Base-by-base conservation (phyloP, 2,888 invertebrate genomes). In the Catocala sponsa region DNA sequence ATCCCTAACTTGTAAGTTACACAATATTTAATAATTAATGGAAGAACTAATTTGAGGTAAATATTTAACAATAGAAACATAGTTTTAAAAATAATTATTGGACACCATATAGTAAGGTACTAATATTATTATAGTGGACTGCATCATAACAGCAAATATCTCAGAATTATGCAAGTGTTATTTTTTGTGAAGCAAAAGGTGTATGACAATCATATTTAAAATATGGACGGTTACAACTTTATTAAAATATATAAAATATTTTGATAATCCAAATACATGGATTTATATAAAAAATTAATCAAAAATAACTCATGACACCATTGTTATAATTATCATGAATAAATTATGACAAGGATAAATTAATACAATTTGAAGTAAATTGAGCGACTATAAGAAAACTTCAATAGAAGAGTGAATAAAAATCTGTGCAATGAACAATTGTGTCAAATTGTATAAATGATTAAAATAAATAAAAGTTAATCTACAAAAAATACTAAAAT, bases 1-100 rank as follows among this genome's bases (percentile, higher is more conserved):
- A 42, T 56, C 35, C 10, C 6, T 63, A 46, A 25, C 43, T 25
- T 44, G 50, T 52, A n/a, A 57, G 46, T 44, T 51, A 15, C 12
- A 25, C 25, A 25, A 25, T 25, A 1, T 25, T 25, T 25, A 25
- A 2, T 25, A 25, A 2, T 2, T 25, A 47, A 49, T 80, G 72
- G 70, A 72, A 77, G 74, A 70, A 50, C 55, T 51, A 41, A 9
- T 12, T 62, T 47, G 54, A 72, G 58, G 15, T 55, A 59, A 59
- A 46, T 7, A n/a, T 15, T 4, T 46, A 46, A 47, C 10, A n/a
- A 25, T 25, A 25, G 25, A 1, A 33, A 49, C 53, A 42, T 15
- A 13, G 11, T 11, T 49, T 48, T 32, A 13, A 10, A 55, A 55
- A 38, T 38, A 55, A 44, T 10, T 25, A 54, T 42, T 4, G 25